Evolutionary conservation across 2,888 invertebrate genomes (phyloP).

Genomic region (Aplocera efformata): DNA sequence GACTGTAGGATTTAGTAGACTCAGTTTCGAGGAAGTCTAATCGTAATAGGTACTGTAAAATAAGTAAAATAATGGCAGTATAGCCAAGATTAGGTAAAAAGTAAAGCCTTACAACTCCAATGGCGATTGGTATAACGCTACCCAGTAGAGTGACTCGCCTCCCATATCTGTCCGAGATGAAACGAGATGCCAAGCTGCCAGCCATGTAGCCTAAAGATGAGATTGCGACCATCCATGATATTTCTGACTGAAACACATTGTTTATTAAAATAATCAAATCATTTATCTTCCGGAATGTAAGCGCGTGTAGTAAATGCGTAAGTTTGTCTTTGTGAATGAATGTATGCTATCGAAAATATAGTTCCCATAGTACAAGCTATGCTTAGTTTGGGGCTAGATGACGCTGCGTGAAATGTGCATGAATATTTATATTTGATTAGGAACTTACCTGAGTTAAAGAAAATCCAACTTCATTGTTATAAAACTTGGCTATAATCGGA

Average conservation of each 20-base stretch:
- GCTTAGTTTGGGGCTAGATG: no score
- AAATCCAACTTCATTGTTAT: constrained; percentile 44
- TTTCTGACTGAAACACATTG: constrained; percentile 50
- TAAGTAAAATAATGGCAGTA: no score
- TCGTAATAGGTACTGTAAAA: no score
- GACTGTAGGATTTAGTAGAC: no score
- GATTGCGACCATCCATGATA: constrained; percentile 58
- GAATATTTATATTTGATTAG: no score
- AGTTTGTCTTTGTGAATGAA: no score
- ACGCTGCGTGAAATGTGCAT: no score
- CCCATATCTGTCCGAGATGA: constrained; percentile 50
- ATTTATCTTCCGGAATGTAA: no score
- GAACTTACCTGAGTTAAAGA: constrained; percentile 49
- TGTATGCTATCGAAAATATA: no score
- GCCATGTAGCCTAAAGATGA: constrained; percentile 49
- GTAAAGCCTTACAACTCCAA: constrained; percentile 46
- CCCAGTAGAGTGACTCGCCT: constrained; percentile 46
- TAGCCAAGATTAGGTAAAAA: neutral
- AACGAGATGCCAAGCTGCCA: constrained; percentile 49
- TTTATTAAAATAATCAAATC: neutral
- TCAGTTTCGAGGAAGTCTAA: no score
- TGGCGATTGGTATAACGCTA: constrained; percentile 46
- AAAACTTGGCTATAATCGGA: constrained; percentile 51
- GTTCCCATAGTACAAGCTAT: no score
- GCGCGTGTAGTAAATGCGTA: no score